Base-by-base conservation (phyloP, 2,797 vertebrate genomes). In the Anguilla pacifica region DNA sequence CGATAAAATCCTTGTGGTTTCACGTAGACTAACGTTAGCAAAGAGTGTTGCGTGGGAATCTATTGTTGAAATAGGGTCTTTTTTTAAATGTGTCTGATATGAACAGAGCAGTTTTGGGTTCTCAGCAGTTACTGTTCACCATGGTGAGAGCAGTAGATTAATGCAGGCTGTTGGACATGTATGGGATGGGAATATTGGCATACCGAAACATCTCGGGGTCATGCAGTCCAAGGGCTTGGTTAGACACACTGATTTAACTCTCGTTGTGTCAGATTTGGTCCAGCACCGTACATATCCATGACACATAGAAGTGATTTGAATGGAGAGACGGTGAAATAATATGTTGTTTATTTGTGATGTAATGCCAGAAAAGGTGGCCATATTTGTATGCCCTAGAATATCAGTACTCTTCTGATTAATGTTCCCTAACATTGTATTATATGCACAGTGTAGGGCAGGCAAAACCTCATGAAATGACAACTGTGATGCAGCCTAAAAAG, bases 61-160 rank as follows among this genome's bases (percentile, higher is more conserved):
- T 89, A 82, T 55, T 7, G 70, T 25, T 53, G 46, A 81, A 91
- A 89, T 28, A 89, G 88, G 91, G 89, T 92, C 89, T 91, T 61
- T 77, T 55, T 89, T 13, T 15, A 3, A 59, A 59, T 59, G 57
- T 3, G 19, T 59, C 0, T 59, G 43, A 46, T 46, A 46, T 46
- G 43, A 46, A 46, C 43, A 46, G 43, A 46, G 5, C 43, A 46
- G 43, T 6, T 46, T 46, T 5, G 43, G 43, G 43, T 46, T 46
- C 43, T 46, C 43, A 46, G 43, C 43, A 46, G 43, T 46, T 46
- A 46, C 43, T 46, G 43, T 46, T 46, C 43, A 46, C 43, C 51
- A 13, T 53, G 51, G 51, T 53, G 51, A 53, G 51, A 13, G 11
- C 51, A 13, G 51, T 53, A 53, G 7, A 9, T 9, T 1, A 13